Percentiles rank a stretch among this genome's conserved stretches.
phyloP scores from a whole-genome alignment of 1,140 invertebrate species.

The Elysia chlorotica region DNA sequence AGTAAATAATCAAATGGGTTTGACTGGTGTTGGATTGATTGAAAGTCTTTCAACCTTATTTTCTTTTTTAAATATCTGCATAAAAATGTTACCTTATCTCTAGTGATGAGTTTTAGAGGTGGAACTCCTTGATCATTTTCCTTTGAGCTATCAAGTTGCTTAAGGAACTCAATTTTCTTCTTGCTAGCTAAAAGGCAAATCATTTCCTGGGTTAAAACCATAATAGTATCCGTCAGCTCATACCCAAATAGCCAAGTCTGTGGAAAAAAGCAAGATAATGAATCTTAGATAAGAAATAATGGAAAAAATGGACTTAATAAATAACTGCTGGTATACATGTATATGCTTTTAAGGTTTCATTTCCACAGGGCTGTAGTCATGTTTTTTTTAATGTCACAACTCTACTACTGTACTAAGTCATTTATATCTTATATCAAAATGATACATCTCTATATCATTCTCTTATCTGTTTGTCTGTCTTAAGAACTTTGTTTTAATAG shows the following conservation, averaged over 20 bases:
- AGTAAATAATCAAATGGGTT: background rate
- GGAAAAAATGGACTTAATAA: background rate
- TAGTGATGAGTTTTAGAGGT: conserved; percentile 81
- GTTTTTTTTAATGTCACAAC: too few relatives aligned
- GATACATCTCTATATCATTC: too few relatives aligned
- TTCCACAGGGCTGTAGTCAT: too few relatives aligned
- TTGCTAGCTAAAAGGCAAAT: conserved; percentile 94
- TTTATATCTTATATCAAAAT: too few relatives aligned
- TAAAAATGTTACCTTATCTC: conserved; percentile 97
- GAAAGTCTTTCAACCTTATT: too few relatives aligned
- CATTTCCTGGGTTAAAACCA: conserved; percentile 82
- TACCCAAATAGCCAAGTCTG: conserved; percentile 97
- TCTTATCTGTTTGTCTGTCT: too few relatives aligned
- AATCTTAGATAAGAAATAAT: background rate
- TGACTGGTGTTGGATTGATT: too few relatives aligned
- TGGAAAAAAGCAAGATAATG: conserved; percentile 44
- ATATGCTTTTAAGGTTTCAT: too few relatives aligned
- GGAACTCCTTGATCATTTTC: conserved; percentile 76
- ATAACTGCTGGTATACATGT: too few relatives aligned
- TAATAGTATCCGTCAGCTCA: conserved; percentile 93
- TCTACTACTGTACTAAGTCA: too few relatives aligned
- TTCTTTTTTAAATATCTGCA: too few relatives aligned
- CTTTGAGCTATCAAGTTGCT: conserved; percentile 86
- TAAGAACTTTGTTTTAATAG: too few relatives aligned
- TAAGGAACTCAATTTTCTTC: conserved; percentile 97